Evolutionary conservation across 2,888 invertebrate genomes (phyloP).

Genomic region (Psylliodes chrysocephalus): DNA sequence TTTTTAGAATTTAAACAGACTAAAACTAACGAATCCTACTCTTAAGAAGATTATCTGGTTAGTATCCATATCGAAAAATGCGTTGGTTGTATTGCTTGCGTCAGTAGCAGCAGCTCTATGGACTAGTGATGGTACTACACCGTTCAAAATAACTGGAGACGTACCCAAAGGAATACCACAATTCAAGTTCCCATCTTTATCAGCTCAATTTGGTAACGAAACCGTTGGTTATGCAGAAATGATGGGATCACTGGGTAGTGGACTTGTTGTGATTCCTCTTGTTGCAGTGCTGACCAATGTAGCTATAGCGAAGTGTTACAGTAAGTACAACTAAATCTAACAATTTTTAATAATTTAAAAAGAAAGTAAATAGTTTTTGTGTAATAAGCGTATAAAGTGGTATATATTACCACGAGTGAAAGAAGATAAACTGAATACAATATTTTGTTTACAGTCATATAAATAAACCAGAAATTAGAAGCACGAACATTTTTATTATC

Average conservation of each 20-base stretch:
- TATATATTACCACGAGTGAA: too few relatives aligned
- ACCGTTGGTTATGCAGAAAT: slow-evolving; percentile 74
- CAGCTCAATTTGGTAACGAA: slow-evolving; percentile 69
- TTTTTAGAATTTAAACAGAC: slow-evolving; percentile 70
- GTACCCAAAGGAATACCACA: slow-evolving; percentile 68
- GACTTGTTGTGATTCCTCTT: slow-evolving; percentile 83
- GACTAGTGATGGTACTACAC: slow-evolving; percentile 63
- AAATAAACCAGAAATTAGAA: too few relatives aligned
- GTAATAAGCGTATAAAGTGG: too few relatives aligned
- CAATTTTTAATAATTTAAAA: too few relatives aligned
- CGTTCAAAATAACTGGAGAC: slow-evolving; percentile 73
- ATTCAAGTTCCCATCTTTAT: slow-evolving; percentile 75
- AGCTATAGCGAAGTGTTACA: slow-evolving; percentile 94
- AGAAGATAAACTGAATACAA: too few relatives aligned
- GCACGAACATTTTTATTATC: too few relatives aligned
- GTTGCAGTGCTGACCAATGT: slow-evolving; percentile 91
- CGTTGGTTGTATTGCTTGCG: slow-evolving; percentile 76
- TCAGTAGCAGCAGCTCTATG: slow-evolving; percentile 60
- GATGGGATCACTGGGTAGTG: slow-evolving; percentile 77
- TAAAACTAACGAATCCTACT: slow-evolving; percentile 62
- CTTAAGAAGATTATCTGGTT: slow-evolving; percentile 75
- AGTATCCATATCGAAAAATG: slow-evolving; percentile 81
- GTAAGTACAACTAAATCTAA: slow-evolving; percentile 67
- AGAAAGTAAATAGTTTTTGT: too few relatives aligned
- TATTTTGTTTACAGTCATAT: too few relatives aligned